Evolutionary conservation across 2,113 vertebrate genomes (phyloP).

Genomic region (Equus przewalskii): DNA sequence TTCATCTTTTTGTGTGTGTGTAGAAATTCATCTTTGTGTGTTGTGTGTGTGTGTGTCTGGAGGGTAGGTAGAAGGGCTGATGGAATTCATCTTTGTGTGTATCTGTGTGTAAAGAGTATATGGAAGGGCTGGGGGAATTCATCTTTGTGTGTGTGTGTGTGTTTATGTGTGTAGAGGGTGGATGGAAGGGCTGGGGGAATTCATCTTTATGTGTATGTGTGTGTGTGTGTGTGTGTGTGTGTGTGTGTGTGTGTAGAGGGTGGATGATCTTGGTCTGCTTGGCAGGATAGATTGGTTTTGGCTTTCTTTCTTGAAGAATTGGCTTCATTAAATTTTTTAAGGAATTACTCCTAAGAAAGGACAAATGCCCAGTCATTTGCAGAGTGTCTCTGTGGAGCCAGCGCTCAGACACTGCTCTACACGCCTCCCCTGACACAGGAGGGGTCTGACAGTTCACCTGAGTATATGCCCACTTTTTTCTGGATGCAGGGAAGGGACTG

Average conservation of each 20-base stretch:
- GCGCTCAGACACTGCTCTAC: background rate
- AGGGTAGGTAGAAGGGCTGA: background rate
- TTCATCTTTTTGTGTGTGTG: no score
- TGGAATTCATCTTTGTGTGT: background rate
- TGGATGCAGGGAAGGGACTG: background rate
- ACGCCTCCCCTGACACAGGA: background rate
- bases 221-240: background rate
- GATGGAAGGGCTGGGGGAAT: no score
- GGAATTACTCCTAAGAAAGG: background rate
- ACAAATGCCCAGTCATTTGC: background rate
- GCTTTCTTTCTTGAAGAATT: slow-evolving; percentile 22
- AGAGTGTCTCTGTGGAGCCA: slow-evolving; percentile 13
- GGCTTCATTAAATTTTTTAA: slow-evolving; percentile 32
- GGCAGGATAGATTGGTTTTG: background rate
- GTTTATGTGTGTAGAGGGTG: no score
- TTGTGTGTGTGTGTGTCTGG: background rate
- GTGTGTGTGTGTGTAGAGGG: background rate
- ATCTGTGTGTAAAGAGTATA: no score
- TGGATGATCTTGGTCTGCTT: background rate
- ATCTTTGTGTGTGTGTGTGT: background rate
- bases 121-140: no score
- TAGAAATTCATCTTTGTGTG: background rate
- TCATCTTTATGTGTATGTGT: no score
- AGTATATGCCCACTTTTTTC: background rate
- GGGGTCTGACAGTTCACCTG: slow-evolving; percentile 61